These are phyloP conservation scores for Camponotus vicinus DNA, from an alignment of 1,140 invertebrate species.

Conservation along the genomic window DNA sequence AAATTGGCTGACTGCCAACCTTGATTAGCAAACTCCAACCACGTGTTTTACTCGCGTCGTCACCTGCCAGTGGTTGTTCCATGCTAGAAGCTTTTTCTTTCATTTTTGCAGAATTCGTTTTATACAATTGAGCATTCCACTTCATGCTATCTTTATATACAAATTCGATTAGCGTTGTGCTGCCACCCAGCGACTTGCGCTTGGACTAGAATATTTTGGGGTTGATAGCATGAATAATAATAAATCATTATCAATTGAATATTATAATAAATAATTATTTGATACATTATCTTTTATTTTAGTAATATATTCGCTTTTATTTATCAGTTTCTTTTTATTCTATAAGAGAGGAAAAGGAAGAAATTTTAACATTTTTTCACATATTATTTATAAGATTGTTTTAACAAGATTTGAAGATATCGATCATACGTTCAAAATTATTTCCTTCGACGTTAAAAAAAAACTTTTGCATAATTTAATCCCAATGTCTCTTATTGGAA, in stretches of 20 bases:
- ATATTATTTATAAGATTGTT: neutral
- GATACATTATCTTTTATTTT: neutral
- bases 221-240: neutral
- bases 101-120: neutral
- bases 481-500: neutral
- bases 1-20: slow-evolving; percentile 64
- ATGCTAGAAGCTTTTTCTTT: slow-evolving; percentile 3
- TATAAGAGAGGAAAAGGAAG: neutral
- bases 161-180: neutral
- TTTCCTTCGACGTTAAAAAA: neutral
- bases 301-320: neutral
- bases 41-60: slow-evolving; percentile 45
- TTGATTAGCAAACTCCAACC: slow-evolving; percentile 52
- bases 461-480: neutral
- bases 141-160: neutral
- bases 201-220: slow-evolving; percentile 16
- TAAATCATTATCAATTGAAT: neutral
- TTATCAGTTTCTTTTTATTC: neutral
- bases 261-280: neutral
- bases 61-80: neutral
- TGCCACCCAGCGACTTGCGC: neutral
- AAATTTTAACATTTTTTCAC: neutral
- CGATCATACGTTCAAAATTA: neutral
- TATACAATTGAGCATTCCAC: neutral
- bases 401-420: neutral